A percentile compares a stretch with the other conserved stretches of the same genome.
Evolutionary conservation across 64 coral and sea anemone genomes (phyloP).

Genomic region (Montipora foliosa): DNA sequence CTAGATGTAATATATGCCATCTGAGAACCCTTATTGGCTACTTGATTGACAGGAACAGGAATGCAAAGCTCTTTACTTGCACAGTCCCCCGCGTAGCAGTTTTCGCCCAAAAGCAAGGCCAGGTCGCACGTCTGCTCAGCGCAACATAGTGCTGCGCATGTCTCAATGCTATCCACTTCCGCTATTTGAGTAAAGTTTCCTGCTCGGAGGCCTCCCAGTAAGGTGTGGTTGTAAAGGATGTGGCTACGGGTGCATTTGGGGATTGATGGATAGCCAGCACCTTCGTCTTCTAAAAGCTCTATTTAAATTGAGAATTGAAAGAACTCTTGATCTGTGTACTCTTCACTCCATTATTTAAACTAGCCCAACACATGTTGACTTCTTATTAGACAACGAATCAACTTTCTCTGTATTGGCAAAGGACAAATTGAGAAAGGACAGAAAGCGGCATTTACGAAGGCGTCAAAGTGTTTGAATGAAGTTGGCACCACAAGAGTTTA

Average conservation of each 20-base stretch:
- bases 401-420: no score
- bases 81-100: conserved; percentile 97
- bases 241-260: conserved; percentile 96
- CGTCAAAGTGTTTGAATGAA: no score
- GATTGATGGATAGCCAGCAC: conserved; percentile 65
- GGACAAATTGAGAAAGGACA: no score
- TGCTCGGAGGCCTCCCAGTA: conserved; percentile 91
- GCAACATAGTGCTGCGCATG: conserved; percentile 96
- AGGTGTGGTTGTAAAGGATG: conserved; percentile 95
- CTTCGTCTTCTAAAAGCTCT: conserved; percentile 85
- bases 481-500: no score
- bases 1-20: conserved; percentile 95
- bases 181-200: conserved; percentile 97
- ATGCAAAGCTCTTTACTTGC: conserved; percentile 95
- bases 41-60: conserved; percentile 72
- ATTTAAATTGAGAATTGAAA: not conserved
- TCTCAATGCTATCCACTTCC: conserved; percentile 98
- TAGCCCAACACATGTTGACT: no score
- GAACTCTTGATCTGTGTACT: not conserved
- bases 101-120: conserved; percentile 89
- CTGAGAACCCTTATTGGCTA: conserved; percentile 57
- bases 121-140: conserved; percentile 94
- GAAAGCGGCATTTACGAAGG: no score
- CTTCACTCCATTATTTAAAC: no score
- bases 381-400: no score